phyloP scores from a whole-genome alignment of 2,797 vertebrate species.

The Dendrocincla fuliginosa region DNA sequence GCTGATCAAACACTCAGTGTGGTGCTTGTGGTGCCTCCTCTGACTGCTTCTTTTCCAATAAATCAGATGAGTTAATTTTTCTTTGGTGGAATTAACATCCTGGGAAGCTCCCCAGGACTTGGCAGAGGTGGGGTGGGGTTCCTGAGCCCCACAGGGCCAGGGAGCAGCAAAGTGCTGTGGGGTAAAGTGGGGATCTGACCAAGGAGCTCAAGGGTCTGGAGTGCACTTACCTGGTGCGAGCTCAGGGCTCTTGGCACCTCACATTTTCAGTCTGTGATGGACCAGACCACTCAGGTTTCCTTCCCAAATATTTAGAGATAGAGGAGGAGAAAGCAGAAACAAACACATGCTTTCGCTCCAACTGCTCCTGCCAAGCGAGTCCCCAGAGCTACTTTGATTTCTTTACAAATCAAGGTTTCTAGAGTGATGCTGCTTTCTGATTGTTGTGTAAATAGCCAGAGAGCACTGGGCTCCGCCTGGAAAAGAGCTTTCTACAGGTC shows the following conservation, averaged over 20 bases:
- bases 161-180: rapidly evolving
- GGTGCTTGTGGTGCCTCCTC: background rate
- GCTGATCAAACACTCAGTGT: background rate
- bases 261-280: background rate
- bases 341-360: background rate
- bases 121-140: background rate
- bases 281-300: background rate
- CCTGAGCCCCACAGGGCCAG: background rate
- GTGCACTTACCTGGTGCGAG: rapidly evolving
- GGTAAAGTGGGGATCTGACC: background rate
- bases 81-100: background rate
- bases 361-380: background rate
- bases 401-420: background rate
- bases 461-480: background rate
- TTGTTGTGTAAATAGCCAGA: background rate
- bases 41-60: background rate
- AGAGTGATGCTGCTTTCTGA: background rate
- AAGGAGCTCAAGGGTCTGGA: rapidly evolving
- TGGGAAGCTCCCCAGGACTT: background rate
- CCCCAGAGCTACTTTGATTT: background rate
- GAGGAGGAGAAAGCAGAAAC: background rate
- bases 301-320: background rate
- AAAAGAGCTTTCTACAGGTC: background rate
- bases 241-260: background rate
- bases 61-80: background rate